phyloP scores from a whole-genome alignment of 2,113 vertebrate genomes.

The Tachuris rubrigastra region DNA sequence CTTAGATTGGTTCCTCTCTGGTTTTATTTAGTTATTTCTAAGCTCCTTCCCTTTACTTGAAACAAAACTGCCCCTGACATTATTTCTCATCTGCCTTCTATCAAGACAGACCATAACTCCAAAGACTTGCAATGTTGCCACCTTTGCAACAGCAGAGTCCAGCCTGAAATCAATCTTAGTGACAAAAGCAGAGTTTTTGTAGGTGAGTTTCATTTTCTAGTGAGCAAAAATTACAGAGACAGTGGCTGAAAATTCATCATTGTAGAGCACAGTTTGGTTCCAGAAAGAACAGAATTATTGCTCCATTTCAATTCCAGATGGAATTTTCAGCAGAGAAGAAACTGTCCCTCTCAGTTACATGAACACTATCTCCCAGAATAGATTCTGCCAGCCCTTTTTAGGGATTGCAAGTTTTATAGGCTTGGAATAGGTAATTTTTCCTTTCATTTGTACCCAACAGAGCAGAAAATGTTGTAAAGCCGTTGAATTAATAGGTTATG shows the following conservation, averaged over 20 bases:
- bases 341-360: not conserved
- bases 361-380: constrained; percentile 9
- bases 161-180: not conserved
- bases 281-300: not conserved
- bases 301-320: not conserved
- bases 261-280: not conserved
- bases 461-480: constrained; percentile 50
- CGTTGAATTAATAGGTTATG: constrained; percentile 30
- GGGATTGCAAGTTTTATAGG: not conserved
- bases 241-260: not conserved
- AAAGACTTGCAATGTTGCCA: not conserved
- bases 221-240: not conserved
- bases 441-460: constrained; percentile 41
- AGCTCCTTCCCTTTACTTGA: not conserved
- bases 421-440: constrained; percentile 44
- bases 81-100: not conserved
- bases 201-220: not conserved
- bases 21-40: not conserved
- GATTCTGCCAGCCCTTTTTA: constrained; percentile 17
- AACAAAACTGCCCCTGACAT: not conserved
- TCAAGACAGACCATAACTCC: not conserved
- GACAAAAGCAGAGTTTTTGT: not conserved
- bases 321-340: constrained; percentile 9
- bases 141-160: not conserved
- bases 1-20: not conserved